Conservation (phyloP, 1,140 invertebrate genomes). For the Stegodyphus dumicola region DNA sequence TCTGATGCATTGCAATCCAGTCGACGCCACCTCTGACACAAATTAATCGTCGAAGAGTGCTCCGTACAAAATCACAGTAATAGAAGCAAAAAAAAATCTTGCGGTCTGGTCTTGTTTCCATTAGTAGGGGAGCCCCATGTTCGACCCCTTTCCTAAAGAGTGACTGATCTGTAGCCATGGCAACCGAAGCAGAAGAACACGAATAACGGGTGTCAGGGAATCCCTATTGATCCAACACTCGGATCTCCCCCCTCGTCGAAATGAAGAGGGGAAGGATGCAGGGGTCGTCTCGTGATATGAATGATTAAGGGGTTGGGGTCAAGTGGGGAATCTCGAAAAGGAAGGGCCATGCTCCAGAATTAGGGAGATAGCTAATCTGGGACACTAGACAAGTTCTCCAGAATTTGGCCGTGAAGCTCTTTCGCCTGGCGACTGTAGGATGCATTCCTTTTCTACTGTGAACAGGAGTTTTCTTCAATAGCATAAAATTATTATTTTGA, state of each 20-base stretch:
- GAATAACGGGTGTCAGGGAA: conserved; percentile 41
- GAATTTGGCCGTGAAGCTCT: background rate
- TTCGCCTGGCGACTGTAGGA: too few relatives aligned
- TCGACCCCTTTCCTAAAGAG: background rate
- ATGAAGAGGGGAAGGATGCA: background rate
- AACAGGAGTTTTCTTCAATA: too few relatives aligned
- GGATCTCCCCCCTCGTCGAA: background rate
- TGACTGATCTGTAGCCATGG: conserved; percentile 27
- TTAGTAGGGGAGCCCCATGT: conserved; percentile 6
- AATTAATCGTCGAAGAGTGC: conserved; percentile 46
- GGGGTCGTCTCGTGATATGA: conserved; percentile 33
- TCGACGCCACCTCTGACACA: conserved; percentile 38
- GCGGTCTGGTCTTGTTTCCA: conserved; percentile 52
- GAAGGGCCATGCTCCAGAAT: conserved; percentile 33
- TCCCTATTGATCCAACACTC: conserved; percentile 44
- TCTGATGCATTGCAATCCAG: background rate
- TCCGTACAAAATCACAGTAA: conserved; percentile 25
- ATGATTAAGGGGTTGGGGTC: conserved; percentile 54
- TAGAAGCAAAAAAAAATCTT: conserved; percentile 24
- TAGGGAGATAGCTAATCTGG: conserved; percentile 45
- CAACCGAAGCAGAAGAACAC: conserved; percentile 52
- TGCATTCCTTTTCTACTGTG: too few relatives aligned
- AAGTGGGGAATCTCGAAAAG: conserved; percentile 45
- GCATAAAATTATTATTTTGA: too few relatives aligned
- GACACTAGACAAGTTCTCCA: background rate